phyloP scores from a whole-genome alignment of 2,797 vertebrate genomes.

The Mormyrops attenuatus region DNA sequence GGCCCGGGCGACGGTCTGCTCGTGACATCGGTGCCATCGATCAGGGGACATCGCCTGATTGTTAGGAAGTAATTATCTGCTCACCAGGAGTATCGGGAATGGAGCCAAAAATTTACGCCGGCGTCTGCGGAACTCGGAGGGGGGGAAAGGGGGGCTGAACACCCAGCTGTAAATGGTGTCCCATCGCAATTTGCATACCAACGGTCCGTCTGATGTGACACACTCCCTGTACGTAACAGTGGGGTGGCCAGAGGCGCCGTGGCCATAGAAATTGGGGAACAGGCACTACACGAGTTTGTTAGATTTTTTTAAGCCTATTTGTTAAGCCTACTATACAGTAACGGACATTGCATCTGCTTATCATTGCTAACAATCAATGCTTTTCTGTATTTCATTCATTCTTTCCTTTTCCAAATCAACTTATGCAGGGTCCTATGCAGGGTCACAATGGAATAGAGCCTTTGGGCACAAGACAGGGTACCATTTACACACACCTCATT shows the following conservation, averaged over 20 bases:
- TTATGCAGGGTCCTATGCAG: not conserved
- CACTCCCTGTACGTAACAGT: not conserved
- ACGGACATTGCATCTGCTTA: not conserved
- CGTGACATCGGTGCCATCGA: slow-evolving; percentile 6
- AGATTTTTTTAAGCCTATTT: not conserved
- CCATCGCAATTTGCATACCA: slow-evolving; percentile 1
- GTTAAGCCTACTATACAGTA: not conserved
- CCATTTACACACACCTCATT: not conserved
- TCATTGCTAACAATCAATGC: not conserved
- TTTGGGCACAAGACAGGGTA: not conserved
- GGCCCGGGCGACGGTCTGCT: not conserved
- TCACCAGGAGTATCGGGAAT: not conserved
- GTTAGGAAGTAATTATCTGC: slow-evolving; percentile 13
- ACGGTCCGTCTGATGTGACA: not conserved
- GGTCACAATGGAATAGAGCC: not conserved
- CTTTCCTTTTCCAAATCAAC: not conserved
- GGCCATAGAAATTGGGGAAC: not conserved
- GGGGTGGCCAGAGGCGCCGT: not conserved
- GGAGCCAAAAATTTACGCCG: not conserved
- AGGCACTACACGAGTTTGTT: not conserved
- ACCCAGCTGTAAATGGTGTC: not conserved
- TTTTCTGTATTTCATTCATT: not conserved
- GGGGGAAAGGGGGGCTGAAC: not conserved
- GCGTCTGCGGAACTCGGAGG: not conserved
- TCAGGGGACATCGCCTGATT: slow-evolving; percentile 13